These are phyloP conservation scores for Siniperca obscura DNA, from an alignment of 2,797 vertebrate species.

Conservation along the genomic window DNA sequence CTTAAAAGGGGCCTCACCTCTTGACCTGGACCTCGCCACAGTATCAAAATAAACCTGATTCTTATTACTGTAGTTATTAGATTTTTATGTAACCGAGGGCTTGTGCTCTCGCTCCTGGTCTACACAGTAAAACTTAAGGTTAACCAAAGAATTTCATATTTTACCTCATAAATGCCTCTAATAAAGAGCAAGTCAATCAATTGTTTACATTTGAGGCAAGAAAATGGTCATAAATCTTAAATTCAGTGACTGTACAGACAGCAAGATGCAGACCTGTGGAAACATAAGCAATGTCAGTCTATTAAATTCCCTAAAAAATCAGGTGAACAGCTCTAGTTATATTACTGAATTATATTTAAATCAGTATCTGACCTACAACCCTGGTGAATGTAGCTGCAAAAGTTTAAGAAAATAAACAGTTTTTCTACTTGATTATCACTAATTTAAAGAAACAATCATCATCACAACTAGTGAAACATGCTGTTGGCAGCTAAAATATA, in stretches of 20 bases:
- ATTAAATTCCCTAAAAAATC: not conserved
- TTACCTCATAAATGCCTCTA: constrained; percentile 18
- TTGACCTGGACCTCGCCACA: constrained; percentile 42
- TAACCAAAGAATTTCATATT: constrained; percentile 26
- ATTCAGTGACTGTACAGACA: not conserved
- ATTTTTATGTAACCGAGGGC: constrained; percentile 21
- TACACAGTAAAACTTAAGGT: constrained; percentile 21
- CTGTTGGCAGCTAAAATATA: not conserved
- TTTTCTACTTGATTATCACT: not conserved
- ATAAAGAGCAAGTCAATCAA: constrained; percentile 23
- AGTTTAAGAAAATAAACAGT: not conserved
- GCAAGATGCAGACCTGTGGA: not conserved
- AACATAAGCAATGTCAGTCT: constrained; percentile 7
- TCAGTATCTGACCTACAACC: not conserved
- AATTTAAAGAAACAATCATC: not conserved
- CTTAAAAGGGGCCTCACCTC: constrained; percentile 48
- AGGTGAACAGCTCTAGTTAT: not conserved
- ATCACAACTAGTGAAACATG: not conserved
- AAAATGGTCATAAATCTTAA: constrained; percentile 16
- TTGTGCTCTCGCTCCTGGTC: constrained; percentile 5
- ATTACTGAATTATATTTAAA: not conserved
- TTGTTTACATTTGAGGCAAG: constrained; percentile 36
- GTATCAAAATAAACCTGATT: constrained; percentile 35
- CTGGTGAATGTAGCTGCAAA: not conserved
- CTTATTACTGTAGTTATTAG: constrained; percentile 18